Conservation (phyloP, 2,113 vertebrate genomes). For the Coryphaenoides rupestris region DNA sequence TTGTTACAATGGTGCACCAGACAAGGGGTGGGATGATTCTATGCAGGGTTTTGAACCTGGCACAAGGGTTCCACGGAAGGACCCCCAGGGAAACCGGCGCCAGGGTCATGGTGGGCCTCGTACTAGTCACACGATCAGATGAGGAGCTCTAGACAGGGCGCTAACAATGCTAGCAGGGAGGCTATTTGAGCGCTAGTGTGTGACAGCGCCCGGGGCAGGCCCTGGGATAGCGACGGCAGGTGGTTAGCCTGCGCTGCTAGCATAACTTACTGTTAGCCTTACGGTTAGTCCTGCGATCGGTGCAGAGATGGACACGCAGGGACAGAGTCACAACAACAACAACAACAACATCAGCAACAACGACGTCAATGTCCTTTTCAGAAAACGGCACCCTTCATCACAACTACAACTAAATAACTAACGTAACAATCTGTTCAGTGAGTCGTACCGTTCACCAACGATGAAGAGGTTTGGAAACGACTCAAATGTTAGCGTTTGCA, state of each 20-base stretch:
- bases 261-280: slow-evolving; percentile 61
- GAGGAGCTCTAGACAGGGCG: neutral
- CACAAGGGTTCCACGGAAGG: no score
- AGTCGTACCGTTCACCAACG: no score
- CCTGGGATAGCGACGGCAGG: slow-evolving; percentile 39
- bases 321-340: slow-evolving; percentile 22
- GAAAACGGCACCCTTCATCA: slow-evolving; percentile 14
- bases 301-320: slow-evolving; percentile 40
- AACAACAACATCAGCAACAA: slow-evolving; percentile 18
- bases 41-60: no score
- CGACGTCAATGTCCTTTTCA: slow-evolving; percentile 47
- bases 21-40: no score
- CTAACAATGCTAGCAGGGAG: slow-evolving; percentile 29
- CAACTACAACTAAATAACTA: no score
- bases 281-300: slow-evolving; percentile 58
- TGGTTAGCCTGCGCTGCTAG: slow-evolving; percentile 20
- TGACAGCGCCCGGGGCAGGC: neutral
- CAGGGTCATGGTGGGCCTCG: no score
- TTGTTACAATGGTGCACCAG: no score
- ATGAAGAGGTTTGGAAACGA: no score
- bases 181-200: slow-evolving; percentile 8
- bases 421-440: no score
- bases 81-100: no score
- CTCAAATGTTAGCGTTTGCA: no score
- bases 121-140: neutral